A percentile compares a stretch with the other conserved stretches of the same genome.
Evolutionary conservation across 2,113 vertebrate genomes (phyloP).

Genomic region (Choloepus hoffmanni): DNA sequence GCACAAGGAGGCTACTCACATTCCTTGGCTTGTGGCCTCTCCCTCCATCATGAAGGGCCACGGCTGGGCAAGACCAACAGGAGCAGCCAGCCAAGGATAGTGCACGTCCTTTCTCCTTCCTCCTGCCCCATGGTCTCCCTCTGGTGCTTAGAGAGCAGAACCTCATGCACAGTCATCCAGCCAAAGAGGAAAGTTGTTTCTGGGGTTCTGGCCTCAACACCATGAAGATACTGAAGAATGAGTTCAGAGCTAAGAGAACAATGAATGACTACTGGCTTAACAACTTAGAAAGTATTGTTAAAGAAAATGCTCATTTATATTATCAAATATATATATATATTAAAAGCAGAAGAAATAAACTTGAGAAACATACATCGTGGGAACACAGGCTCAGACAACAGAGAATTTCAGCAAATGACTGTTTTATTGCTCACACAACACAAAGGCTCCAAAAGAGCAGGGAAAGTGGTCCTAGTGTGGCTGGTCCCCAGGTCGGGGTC

Average conservation of each 20-base stretch:
- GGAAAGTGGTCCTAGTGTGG: too few species aligned
- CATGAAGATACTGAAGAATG: not conserved
- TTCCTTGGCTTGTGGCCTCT: too few species aligned
- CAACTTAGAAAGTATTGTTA: not conserved
- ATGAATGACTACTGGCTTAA: not conserved
- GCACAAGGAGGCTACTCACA: not conserved
- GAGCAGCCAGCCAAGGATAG: not conserved
- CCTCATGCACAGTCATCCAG: not conserved
- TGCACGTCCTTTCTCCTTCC: not conserved
- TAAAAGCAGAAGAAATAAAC: not conserved
- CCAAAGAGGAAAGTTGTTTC: not conserved
- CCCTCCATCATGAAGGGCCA: not conserved
- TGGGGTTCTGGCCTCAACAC: too few species aligned
- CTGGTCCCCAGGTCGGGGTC: too few species aligned
- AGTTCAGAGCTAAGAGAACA: not conserved
- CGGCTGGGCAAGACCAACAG: not conserved
- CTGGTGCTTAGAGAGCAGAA: rapidly evolving
- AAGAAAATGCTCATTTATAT: not conserved
- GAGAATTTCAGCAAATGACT: too few species aligned
- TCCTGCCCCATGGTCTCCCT: not conserved
- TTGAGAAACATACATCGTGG: not conserved
- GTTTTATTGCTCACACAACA: too few species aligned
- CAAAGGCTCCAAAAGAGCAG: too few species aligned
- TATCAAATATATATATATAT: not conserved
- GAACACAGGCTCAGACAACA: too few species aligned